phyloP scores from a whole-genome alignment of 2,797 vertebrate species.

The Semaprochilodus insignis region DNA sequence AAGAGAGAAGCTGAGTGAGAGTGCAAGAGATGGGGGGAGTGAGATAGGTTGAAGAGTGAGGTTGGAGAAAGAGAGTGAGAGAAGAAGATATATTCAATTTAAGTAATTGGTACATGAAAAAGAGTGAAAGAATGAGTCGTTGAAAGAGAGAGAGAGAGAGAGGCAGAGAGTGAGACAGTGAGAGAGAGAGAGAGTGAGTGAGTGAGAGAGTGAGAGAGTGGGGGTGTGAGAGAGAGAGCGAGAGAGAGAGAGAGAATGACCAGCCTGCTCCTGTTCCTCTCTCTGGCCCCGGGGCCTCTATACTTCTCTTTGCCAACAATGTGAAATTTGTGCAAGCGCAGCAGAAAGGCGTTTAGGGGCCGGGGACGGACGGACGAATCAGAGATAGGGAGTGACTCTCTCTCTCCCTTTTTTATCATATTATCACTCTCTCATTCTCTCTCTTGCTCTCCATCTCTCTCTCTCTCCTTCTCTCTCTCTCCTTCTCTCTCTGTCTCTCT shows the following conservation, averaged over 20 bases:
- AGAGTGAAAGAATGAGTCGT: too few species aligned
- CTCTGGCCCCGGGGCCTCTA: constrained; percentile 3
- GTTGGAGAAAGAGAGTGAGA: background rate
- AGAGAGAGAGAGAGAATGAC: constrained; percentile 2
- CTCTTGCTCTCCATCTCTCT: background rate
- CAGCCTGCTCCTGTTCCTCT: constrained; percentile 36
- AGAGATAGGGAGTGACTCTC: constrained; percentile 50
- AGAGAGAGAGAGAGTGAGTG: background rate
- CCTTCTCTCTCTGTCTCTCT: background rate
- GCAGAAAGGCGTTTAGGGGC: constrained; percentile 47
- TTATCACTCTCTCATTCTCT: constrained; percentile 26
- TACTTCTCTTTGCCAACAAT: constrained; percentile 55
- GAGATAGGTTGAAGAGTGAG: background rate
- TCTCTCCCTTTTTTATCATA: background rate
- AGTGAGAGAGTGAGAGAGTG: background rate
- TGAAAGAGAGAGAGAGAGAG: background rate
- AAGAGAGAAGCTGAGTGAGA: background rate
- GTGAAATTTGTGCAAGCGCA: constrained; percentile 61
- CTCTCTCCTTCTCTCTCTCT: background rate
- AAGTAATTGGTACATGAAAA: too few species aligned
- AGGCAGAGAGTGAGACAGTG: background rate
- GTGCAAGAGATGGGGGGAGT: background rate
- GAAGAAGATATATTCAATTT: background rate
- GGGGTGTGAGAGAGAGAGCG: background rate
- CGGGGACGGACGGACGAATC: constrained; percentile 53